Evolutionary conservation across 2,113 vertebrate genomes (phyloP), one percentile per base, ranked within the genome.

Genomic region (Vulpes lagopus): DNA sequence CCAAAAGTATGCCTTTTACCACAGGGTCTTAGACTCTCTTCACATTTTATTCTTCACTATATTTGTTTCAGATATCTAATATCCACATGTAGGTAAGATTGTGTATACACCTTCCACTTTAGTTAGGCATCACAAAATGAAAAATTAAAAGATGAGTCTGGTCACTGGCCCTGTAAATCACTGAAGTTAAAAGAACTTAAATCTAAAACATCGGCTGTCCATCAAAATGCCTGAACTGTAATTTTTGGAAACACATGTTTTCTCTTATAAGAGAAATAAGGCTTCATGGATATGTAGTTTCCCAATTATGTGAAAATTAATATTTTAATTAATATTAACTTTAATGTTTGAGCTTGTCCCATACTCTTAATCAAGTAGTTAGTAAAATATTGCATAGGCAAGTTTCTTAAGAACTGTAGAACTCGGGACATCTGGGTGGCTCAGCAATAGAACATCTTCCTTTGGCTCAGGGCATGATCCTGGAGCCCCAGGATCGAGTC

Each of bases 1-100:
- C 67, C 43, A 51, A 91, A 90, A 82, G 71, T 83, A 43, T 81
- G 4, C 43, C 32, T 91, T 96, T 90, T 76, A 80, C 35, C 23
- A 92, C 32, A 90, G 51, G 38, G 4, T 57, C 17, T 49, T 96
- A 16, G 9, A 12, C 8, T 65, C 14, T 82, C 23, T 78, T 96
- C 30, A 84, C 74, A 78, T 59, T 89, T 88, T 85, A 3, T 43
- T 81, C 89, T 84, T 78, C 57, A 94, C 38, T 87, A 20, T 89
- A 27, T 95, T 86, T 89, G 38, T 74, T 97, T 98, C 38, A 89
- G 62, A 90, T 92, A 35, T 91, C 25, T 73, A 93, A 71, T 69
- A 23, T 57, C 11, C 12, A 69, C 6, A 74, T 53, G 25, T 85
- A 78, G 30, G 11, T 95, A 80, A 73, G 57, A 67, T 7, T 57